Evolutionary conservation across 2,113 vertebrate species (phyloP).

Genomic region (Ceuthmochares aereus): DNA sequence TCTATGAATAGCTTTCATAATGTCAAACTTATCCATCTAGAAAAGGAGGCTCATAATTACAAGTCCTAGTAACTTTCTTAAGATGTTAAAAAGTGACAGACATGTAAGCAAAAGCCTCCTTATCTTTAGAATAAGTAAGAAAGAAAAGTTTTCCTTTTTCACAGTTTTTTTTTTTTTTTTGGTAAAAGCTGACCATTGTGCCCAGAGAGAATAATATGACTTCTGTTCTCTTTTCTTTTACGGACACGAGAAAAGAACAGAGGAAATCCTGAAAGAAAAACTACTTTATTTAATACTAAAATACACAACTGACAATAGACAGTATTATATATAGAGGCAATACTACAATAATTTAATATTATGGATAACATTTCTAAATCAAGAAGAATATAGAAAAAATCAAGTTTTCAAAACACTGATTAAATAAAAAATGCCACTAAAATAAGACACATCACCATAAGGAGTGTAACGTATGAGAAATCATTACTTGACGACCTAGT

Average conservation of each 20-base stretch:
- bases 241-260: not conserved
- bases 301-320: not conserved
- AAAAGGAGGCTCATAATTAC: not conserved
- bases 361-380: not conserved
- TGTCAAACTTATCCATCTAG: not conserved
- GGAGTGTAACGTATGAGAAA: not conserved
- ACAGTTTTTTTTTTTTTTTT: not conserved
- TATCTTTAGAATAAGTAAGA: not conserved
- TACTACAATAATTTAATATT: not conserved
- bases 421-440: not conserved
- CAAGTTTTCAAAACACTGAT: not conserved
- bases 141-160: not conserved
- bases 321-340: not conserved
- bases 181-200: not conserved
- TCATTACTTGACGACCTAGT: not conserved
- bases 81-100: not conserved
- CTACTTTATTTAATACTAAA: not conserved
- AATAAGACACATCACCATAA: not conserved
- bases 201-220: not conserved
- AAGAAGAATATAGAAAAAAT: not conserved
- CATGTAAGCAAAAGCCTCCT: not conserved
- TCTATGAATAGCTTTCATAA: not conserved
- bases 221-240: not conserved
- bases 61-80: not conserved
- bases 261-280: not conserved